phyloP scores from a whole-genome alignment of 2,797 vertebrate genomes.

The Schizothorax lantsangensis region DNA sequence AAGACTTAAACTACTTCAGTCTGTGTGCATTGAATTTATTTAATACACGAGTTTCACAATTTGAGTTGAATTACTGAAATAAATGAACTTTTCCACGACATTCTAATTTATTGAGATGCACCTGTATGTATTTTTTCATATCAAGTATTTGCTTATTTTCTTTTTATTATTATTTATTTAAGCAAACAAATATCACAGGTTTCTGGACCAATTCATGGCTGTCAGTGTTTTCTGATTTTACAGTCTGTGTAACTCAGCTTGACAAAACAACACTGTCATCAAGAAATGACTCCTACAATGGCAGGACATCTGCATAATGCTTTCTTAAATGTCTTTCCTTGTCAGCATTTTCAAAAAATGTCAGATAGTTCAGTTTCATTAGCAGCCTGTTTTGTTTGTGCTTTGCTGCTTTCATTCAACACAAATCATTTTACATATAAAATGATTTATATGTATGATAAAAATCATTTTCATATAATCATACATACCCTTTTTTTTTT shows the following conservation, averaged over 20 bases:
- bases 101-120: no score
- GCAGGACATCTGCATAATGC: neutral
- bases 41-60: no score
- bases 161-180: neutral
- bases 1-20: no score
- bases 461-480: no score
- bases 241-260: neutral
- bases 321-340: neutral
- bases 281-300: neutral
- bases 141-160: neutral
- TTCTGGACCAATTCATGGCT: neutral
- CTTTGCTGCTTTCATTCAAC: neutral
- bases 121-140: no score
- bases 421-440: neutral
- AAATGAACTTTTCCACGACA: no score
- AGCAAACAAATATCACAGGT: neutral
- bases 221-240: neutral
- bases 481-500: no score
- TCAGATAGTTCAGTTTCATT: neutral
- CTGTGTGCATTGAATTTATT: no score
- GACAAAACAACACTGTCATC: neutral
- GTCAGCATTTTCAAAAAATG: neutral
- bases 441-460: no score
- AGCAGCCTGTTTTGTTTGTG: neutral
- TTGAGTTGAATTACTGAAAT: no score